phyloP scores from a whole-genome alignment of 1,140 invertebrate genomes.

The Aphidius ervi region DNA sequence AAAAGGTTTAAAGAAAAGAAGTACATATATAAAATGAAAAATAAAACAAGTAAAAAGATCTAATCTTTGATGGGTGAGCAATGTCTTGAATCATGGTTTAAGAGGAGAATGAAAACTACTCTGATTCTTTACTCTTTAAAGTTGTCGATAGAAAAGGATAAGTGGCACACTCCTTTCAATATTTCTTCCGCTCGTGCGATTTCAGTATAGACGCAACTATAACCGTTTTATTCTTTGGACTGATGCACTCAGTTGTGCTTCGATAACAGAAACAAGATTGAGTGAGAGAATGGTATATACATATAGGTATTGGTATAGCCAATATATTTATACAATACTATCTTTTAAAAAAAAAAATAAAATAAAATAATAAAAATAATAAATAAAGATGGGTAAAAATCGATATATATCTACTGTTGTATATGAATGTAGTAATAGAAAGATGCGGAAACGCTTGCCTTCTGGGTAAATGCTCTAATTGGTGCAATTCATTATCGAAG shows the following conservation, averaged over 20 bases:
- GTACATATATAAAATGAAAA: too few species aligned
- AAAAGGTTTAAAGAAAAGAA: too few species aligned
- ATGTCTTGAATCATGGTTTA: not conserved
- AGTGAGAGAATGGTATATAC: not conserved
- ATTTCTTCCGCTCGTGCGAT: constrained; percentile 8
- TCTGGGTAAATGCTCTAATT: constrained; percentile 2
- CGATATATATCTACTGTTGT: too few species aligned
- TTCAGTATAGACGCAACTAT: not conserved
- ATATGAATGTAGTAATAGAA: not conserved
- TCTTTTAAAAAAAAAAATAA: not conserved
- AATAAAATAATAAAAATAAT: not conserved
- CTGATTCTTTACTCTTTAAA: not conserved
- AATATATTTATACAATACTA: not conserved
- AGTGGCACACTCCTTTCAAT: constrained; percentile 7
- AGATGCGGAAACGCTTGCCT: constrained; percentile 4
- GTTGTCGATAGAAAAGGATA: constrained; percentile 2
- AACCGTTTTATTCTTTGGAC: not conserved
- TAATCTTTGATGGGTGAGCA: too few species aligned
- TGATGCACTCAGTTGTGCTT: not conserved
- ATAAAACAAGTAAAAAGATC: too few species aligned
- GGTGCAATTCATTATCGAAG: not conserved
- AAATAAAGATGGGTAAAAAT: not conserved
- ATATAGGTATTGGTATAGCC: not conserved
- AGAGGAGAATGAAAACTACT: not conserved
- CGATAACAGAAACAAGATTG: too few species aligned